Evolutionary conservation across 2,888 invertebrate species (phyloP).

Genomic region (Ennomos erosarius): DNA sequence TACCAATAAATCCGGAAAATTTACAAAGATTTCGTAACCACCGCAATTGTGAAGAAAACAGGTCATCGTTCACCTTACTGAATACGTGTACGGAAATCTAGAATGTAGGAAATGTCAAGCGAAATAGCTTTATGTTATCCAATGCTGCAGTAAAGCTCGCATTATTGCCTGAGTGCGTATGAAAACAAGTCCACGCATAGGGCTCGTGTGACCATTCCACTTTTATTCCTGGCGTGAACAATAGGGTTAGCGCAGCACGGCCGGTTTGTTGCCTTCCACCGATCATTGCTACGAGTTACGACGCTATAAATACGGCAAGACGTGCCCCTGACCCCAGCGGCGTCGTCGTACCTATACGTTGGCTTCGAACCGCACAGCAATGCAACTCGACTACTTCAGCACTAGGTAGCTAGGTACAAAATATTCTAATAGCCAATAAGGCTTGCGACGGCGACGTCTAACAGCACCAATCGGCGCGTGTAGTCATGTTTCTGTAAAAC

Average conservation of each 20-base stretch:
- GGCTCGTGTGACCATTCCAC: conserved; percentile 62
- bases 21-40: conserved; percentile 31
- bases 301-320: conserved; percentile 78
- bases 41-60: conserved; percentile 26
- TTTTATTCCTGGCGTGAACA: conserved; percentile 78
- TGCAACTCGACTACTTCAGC: conserved; percentile 36
- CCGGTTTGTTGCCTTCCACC: conserved; percentile 69
- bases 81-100: conserved; percentile 35
- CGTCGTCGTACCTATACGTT: conserved; percentile 40
- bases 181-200: conserved; percentile 68
- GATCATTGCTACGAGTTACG: conserved; percentile 79
- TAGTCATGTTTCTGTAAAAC: conserved; percentile 37
- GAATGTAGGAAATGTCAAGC: conserved; percentile 50
- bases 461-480: conserved; percentile 27
- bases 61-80: conserved; percentile 7
- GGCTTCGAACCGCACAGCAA: conserved; percentile 32
- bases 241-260: conserved; percentile 69
- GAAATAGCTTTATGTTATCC: conserved; percentile 54
- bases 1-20: conserved; percentile 44
- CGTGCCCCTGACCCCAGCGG: conserved; percentile 76
- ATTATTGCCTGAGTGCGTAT: conserved; percentile 55
- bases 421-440: conserved; percentile 28
- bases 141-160: conserved; percentile 66
- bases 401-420: conserved; percentile 30
- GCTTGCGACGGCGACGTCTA: conserved; percentile 28